Base-by-base conservation (phyloP, 2,113 vertebrate species). In the Centropus unirufus region DNA sequence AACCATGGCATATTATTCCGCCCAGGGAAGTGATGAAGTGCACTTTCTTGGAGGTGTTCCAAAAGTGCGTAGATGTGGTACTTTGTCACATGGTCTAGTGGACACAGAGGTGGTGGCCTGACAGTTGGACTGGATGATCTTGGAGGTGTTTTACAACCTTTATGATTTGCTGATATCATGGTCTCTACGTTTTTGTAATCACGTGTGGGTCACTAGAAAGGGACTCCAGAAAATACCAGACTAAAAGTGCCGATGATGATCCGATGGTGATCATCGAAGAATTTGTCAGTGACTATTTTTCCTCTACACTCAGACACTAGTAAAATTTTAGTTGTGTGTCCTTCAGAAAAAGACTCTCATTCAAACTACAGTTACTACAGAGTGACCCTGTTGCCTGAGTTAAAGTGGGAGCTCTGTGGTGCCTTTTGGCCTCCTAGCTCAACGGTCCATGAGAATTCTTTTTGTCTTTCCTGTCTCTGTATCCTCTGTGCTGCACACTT, bases 401-500 rank as follows among this genome's bases (percentile, higher is more conserved):
- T 44, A 11, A 42, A 12, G 8, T 5, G 42, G 54, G 5, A 55
- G 17, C 8, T 47, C 1, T 0, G 20, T 15, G 44, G 6, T 66
- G 44, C 2, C 20, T 73, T 85, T 68, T 68, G 26, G 32, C 5
- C 6, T 80, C 40, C 2, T 21, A 24, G n/a, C 5, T 61, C 34
- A 21, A 49, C 42, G 64, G 36, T 36, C 14, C 6, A 2, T 5
- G 16, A 61, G 5, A 6, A 18, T 12, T 59, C 0, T 0, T 42
- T 68, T 58, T 57, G 2, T 9, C 8, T 49, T 92, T 77, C 11
- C 46, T 63, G 5, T 13, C 2, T 26, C 51, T 72, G 2, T 16
- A 15, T 39, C 19, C 5, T 46, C 14, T 0, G 0, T 5, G 6
- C 13, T 36, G 8, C 20, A 13, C 0, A 1, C 8, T 34, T 64